Conservation (phyloP, 2,797 vertebrate species). For the Pteropus rufus region DNA sequence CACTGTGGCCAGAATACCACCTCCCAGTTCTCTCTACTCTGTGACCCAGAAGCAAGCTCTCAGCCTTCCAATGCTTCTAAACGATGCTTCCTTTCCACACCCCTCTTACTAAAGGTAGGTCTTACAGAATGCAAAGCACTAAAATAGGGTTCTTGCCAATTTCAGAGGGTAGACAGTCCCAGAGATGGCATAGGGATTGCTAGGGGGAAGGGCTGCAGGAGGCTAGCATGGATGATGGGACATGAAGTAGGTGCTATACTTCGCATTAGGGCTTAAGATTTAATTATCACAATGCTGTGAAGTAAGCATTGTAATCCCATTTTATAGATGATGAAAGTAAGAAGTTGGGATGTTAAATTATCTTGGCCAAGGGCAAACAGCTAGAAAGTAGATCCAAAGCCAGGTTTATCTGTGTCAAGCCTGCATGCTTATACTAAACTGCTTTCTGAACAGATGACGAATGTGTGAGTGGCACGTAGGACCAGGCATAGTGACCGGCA, state of each 20-base stretch:
- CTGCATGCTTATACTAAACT: neutral
- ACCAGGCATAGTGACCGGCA: neutral
- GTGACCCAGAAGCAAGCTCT: neutral
- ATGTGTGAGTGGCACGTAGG: fast-evolving
- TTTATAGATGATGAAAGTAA: neutral
- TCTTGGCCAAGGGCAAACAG: neutral
- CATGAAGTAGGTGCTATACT: neutral
- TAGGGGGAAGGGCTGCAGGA: neutral
- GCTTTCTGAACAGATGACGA: neutral
- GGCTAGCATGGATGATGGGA: neutral
- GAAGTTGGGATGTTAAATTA: neutral
- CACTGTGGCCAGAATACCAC: neutral
- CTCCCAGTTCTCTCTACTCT: neutral
- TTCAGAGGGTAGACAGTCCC: neutral
- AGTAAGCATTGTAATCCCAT: neutral
- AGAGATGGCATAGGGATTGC: neutral
- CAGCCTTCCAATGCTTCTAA: neutral
- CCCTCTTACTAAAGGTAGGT: neutral
- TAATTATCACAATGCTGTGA: neutral
- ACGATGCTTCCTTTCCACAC: neutral
- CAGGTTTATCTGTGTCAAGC: neutral
- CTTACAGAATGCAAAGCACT: neutral
- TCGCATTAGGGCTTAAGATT: neutral
- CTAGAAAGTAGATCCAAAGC: neutral
- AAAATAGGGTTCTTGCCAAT: neutral